phyloP scores from a whole-genome alignment of 1,140 invertebrate species.

The Drosophila lowei region DNA sequence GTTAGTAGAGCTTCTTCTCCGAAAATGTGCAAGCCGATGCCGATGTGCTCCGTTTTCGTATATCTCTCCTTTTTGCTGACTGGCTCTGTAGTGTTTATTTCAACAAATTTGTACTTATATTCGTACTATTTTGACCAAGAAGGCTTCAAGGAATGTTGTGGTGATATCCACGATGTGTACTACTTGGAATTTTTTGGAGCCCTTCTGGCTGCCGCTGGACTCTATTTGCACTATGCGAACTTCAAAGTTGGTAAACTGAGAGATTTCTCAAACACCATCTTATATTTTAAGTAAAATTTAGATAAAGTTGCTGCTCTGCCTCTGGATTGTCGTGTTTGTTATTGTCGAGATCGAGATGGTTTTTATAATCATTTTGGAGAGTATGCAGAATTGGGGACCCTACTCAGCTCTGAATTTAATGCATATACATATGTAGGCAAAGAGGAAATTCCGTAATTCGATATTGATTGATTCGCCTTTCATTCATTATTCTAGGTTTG shows the following conservation, averaged over 20 bases:
- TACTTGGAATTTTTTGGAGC: background rate
- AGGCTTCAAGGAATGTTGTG: accelerated
- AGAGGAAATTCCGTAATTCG: too few relatives aligned
- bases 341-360: background rate
- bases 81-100: accelerated
- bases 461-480: background rate
- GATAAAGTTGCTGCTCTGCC: constrained; percentile 4
- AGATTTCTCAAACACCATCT: too few relatives aligned
- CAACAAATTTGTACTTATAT: background rate
- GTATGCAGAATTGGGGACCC: background rate
- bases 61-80: background rate
- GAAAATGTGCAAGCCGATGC: constrained; percentile 2
- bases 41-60: background rate
- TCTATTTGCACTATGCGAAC: constrained; percentile 4
- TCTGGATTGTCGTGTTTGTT: constrained; percentile 12
- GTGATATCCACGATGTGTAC: too few relatives aligned
- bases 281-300: background rate
- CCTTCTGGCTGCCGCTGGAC: background rate
- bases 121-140: background rate
- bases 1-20: too few relatives aligned
- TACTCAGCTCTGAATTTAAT: background rate
- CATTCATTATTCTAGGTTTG: background rate
- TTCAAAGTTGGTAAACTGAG: constrained; percentile 7
- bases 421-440: background rate
- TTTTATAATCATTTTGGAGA: background rate